Evolutionary conservation across 2,888 invertebrate genomes (phyloP).

Genomic region (Melangyna quadrimaculata): DNA sequence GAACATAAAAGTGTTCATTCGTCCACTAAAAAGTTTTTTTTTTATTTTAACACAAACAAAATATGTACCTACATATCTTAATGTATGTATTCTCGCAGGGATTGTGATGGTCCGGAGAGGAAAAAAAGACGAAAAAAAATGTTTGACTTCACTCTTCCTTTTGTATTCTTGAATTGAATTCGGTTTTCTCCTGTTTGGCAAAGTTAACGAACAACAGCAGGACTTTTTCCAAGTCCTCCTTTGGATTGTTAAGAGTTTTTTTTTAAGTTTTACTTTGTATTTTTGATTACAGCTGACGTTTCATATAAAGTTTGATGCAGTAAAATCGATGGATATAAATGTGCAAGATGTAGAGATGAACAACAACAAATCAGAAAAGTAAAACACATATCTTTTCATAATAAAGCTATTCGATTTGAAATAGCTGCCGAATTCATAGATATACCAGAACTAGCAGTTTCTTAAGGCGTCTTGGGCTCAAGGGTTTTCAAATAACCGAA

Average conservation of each 20-base stretch:
- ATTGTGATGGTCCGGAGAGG: background rate
- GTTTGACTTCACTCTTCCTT: conserved; percentile 30
- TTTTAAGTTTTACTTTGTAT: background rate
- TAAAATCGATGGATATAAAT: conserved; percentile 37
- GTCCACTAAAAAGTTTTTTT: conserved; percentile 49
- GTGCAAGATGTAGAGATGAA: conserved; percentile 20
- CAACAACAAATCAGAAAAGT: conserved; percentile 47
- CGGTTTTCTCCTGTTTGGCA: background rate
- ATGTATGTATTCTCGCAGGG: background rate
- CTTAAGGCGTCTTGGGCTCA: background rate
- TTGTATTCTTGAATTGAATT: conserved; percentile 29
- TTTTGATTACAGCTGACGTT: conserved; percentile 57
- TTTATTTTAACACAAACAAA: conserved; percentile 18
- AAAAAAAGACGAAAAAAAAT: background rate
- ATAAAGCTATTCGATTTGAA: conserved; percentile 26
- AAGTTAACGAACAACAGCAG: conserved; percentile 33
- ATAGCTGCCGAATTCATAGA: background rate
- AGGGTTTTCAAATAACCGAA: background rate
- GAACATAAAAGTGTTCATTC: conserved; percentile 51
- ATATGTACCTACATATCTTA: background rate
- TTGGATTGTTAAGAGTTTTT: conserved; percentile 41
- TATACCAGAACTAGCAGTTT: background rate
- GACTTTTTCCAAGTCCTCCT: conserved; percentile 43
- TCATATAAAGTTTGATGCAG: conserved; percentile 41
- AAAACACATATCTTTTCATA: conserved; percentile 26